Base-by-base conservation (phyloP, 2,888 invertebrate genomes). In the Campaea margaritaria region DNA sequence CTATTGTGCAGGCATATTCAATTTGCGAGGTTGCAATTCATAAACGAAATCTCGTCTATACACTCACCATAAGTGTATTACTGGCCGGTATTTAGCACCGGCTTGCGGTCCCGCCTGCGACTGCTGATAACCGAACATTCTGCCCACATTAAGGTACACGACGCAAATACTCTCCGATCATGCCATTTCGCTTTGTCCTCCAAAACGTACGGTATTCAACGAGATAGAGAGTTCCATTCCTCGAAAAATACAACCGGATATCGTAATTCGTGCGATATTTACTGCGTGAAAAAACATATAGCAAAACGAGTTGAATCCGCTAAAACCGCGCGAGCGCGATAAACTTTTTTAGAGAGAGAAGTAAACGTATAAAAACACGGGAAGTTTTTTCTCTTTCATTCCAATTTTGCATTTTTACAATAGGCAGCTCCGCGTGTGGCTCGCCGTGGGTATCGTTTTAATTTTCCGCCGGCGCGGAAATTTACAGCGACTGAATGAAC, bases 391-490 rank as follows among this genome's bases (percentile, higher is more conserved):
- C 76, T 79, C 82, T 79, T 78, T 78, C 77, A 79, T 70, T 73
- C 75, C 76, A 83, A 76, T 86, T 89, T 81, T 80, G 74, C 74
- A 81, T 83, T 82, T 82, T 84, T 82, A 78, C 81, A 81, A 79
- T 81, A 76, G 74, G 64, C 64, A 63, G 60, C n/a, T 51, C 54
- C 56, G 65, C 64, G 65, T 62, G 70, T 65, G 65, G 50, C 47
- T 70, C 79, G 91, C 91, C 87, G 71, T 86, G 87, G 90, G 91
- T 85, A 83, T 80, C 85, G 83, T 92, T 91, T 91, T 91, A 91
- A 92, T 92, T 92, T 92, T 92, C 92, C 92, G 92, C 87, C 78
- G 75, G 80, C 78, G 78, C 81, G 84, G 78, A 88, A 88, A 87
- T 89, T 83, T 87, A 88, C 85, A 85, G 85, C 81, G 81, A 81